Evolutionary conservation across 1,140 invertebrate genomes (phyloP).

Genomic region (Diprion similis): DNA sequence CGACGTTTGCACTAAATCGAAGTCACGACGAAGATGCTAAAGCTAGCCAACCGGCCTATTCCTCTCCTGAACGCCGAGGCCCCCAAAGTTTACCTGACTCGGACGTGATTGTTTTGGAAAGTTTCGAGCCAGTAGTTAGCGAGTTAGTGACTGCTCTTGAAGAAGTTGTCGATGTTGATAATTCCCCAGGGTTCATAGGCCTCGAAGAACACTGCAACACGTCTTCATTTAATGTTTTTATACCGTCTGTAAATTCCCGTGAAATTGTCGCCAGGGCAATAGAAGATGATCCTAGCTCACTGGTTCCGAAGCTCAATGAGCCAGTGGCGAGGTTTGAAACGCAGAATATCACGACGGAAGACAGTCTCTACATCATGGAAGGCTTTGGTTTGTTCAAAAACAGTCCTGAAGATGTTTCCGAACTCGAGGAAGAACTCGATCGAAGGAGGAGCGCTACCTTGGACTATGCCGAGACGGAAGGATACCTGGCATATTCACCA

Average conservation of each 20-base stretch:
- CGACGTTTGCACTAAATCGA: background rate
- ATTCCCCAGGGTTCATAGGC: background rate
- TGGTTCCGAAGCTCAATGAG: background rate
- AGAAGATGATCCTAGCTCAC: background rate
- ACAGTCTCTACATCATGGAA: constrained; percentile 16
- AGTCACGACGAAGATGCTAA: background rate
- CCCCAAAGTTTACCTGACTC: no score
- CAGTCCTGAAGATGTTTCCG: background rate
- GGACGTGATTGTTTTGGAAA: background rate
- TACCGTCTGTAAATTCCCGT: background rate
- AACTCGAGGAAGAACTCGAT: constrained; percentile 10
- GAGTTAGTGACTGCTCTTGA: background rate
- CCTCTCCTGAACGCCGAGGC: background rate
- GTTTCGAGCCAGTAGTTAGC: background rate
- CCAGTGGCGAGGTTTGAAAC: background rate
- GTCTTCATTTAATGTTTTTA: background rate
- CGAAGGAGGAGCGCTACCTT: background rate
- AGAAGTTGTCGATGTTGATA: background rate
- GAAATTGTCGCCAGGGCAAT: background rate
- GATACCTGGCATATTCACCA: background rate
- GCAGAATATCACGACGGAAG: background rate
- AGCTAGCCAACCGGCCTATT: background rate
- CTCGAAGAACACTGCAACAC: background rate
- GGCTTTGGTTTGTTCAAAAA: constrained; percentile 15
- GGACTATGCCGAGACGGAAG: background rate